Base-by-base conservation (phyloP, 2,113 vertebrate species). In the Acrocephalus arundinaceus region DNA sequence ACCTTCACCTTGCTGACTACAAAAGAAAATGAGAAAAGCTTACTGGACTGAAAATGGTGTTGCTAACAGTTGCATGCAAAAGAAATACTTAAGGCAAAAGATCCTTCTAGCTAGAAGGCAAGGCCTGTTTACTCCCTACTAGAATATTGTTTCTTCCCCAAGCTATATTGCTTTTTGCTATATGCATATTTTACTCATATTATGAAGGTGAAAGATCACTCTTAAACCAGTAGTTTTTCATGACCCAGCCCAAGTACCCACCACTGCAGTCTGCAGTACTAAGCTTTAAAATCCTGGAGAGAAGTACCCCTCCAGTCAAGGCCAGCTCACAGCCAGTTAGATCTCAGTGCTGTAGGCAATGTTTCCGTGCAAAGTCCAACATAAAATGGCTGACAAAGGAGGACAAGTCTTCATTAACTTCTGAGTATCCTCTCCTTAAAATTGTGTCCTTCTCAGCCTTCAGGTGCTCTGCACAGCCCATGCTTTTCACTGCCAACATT, bases 1-100 rank as follows among this genome's bases (percentile, higher is more conserved):
- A 77, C 57, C 31, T 91, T 91, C 65, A 77, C 68, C 78, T 41
- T 88, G 65, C 61, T 92, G 74, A 86, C 82, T 91, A 27, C 51
- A 94, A 67, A 88, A 93, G 43, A 90, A 90, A 88, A 88, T 43
- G 54, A 88, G 68, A 49, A 93, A 93, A 90, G 13, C 59, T 90
- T 79, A 15, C 39, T 86, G 58, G 22, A 77, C 57, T 71, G 24
- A 48, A 80, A 88, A 37, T 31, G 16, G 20, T 61, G 20, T 66
- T 94, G 51, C 90, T 73, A 94, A 37, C 35, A 93, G 48, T 59
- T 86, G 39, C 28, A 31, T 33, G 33, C 27, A 67, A 71, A 82
- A 87, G 30, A 87, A 87, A 73, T 63, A 28, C 28, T 35, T 45
- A 49, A 52, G 31, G 41, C 70, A 48, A 85, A 83, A 94, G 35